phyloP scores from a whole-genome alignment of 2,888 invertebrate species.

The Lasioglossum villosulum region DNA sequence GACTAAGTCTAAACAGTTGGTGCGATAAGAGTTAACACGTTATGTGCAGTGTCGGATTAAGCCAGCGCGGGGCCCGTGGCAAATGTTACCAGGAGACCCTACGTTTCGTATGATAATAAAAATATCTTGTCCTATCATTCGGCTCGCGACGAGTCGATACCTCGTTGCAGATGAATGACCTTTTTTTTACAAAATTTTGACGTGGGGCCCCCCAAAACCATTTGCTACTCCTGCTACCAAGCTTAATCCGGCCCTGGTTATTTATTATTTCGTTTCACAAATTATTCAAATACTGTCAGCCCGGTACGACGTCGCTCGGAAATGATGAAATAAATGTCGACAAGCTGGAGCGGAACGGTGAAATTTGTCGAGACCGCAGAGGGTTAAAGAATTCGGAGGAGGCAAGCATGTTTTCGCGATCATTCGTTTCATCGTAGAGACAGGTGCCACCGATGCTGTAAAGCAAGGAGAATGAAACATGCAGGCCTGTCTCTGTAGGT shows the following conservation, averaged over 20 bases:
- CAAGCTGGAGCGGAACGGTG: neutral
- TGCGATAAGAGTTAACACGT: neutral
- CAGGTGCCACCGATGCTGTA: conserved; percentile 3
- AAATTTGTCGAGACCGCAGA: neutral
- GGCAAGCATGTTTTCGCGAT: conserved; percentile 10
- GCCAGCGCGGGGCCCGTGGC: no score
- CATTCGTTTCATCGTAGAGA: conserved; percentile 32
- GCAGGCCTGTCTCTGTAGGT: conserved; percentile 14
- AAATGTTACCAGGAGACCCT: no score
- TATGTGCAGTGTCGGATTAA: no score
- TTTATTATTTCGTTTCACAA: neutral
- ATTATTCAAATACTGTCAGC: neutral
- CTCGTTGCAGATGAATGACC: no score
- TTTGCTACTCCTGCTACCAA: no score
- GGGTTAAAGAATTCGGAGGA: neutral
- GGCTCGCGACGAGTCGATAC: no score
- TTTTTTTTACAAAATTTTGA: no score
- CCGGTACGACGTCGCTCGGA: neutral
- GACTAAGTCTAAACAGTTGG: neutral
- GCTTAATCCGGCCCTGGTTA: neutral
- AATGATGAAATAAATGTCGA: conserved; percentile 1
- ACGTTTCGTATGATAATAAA: no score
- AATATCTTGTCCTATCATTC: no score
- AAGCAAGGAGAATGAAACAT: conserved; percentile 45
- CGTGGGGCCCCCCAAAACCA: no score